These are phyloP conservation scores for Trichosurus vulpecula DNA, from an alignment of 2,797 vertebrate species.

Conservation along the genomic window DNA sequence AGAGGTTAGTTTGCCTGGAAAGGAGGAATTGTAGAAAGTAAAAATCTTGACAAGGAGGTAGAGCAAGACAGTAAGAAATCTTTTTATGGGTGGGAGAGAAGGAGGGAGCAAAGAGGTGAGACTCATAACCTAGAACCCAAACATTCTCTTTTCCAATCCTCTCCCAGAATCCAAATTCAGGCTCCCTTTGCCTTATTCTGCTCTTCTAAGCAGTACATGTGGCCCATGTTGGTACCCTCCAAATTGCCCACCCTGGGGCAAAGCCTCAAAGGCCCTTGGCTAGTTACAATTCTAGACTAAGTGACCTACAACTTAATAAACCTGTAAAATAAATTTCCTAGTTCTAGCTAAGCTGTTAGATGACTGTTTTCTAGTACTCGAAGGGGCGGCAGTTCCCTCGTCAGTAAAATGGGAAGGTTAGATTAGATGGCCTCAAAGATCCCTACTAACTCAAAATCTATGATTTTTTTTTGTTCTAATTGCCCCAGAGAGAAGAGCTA, in stretches of 20 bases:
- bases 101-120: not conserved
- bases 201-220: not conserved
- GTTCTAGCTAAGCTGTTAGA: not conserved
- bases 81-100: not conserved
- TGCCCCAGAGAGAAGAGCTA: not conserved
- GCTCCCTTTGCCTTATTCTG: not conserved
- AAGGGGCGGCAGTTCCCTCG: not conserved
- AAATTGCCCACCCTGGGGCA: not conserved
- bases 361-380: not conserved
- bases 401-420: not conserved
- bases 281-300: not conserved
- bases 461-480: not conserved
- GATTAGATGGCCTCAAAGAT: not conserved
- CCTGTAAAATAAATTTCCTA: not conserved
- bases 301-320: not conserved
- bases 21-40: not conserved
- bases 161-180: not conserved
- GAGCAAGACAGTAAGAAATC: not conserved
- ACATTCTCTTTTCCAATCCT: not conserved
- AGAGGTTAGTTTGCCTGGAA: not conserved
- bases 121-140: not conserved
- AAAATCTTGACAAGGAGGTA: not conserved
- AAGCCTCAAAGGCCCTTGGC: not conserved
- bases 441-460: not conserved
- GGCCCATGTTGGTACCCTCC: not conserved